These are phyloP conservation scores for Syngnathus acus DNA, from an alignment of 2,797 vertebrate genomes.

Conservation along the genomic window DNA sequence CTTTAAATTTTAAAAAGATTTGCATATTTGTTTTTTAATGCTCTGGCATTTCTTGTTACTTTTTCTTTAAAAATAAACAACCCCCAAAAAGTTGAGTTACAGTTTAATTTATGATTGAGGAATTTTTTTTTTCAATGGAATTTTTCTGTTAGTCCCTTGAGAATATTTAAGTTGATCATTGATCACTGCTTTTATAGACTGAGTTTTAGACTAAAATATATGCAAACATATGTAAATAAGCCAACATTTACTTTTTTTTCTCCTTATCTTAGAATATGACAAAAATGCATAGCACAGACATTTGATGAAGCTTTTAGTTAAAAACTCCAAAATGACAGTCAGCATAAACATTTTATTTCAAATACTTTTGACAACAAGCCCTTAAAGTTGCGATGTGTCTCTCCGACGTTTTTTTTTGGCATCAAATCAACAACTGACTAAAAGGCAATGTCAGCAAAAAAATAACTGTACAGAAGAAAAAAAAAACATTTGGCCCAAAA, in stretches of 20 bases:
- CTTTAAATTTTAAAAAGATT: slow-evolving; percentile 70
- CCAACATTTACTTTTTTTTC: neutral
- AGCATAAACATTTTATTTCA: slow-evolving; percentile 63
- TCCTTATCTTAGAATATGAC: neutral
- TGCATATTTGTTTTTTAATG: slow-evolving; percentile 60
- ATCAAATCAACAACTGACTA: slow-evolving; percentile 34
- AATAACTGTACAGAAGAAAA: neutral
- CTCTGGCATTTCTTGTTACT: slow-evolving; percentile 61
- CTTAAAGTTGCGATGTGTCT: slow-evolving; percentile 62
- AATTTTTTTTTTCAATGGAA: too few species aligned
- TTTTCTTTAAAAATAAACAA: slow-evolving; percentile 70
- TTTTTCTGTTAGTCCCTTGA: too few species aligned
- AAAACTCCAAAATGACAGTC: slow-evolving; percentile 66
- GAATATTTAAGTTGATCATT: too few species aligned
- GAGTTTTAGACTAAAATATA: too few species aligned
- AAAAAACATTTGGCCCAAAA: slow-evolving; percentile 3
- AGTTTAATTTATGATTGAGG: too few species aligned
- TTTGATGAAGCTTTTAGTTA: slow-evolving; percentile 55
- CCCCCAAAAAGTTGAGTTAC: slow-evolving; percentile 43
- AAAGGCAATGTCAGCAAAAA: slow-evolving; percentile 10
- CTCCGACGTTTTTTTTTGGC: slow-evolving; percentile 60
- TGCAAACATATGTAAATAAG: too few species aligned
- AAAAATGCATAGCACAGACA: neutral
- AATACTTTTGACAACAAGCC: slow-evolving; percentile 63
- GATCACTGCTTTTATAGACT: too few species aligned